A percentile compares a stretch with the other conserved stretches of the same genome.
Evolutionary conservation across 2,113 vertebrate genomes (phyloP).

Genomic region (Larimichthys crocea): DNA sequence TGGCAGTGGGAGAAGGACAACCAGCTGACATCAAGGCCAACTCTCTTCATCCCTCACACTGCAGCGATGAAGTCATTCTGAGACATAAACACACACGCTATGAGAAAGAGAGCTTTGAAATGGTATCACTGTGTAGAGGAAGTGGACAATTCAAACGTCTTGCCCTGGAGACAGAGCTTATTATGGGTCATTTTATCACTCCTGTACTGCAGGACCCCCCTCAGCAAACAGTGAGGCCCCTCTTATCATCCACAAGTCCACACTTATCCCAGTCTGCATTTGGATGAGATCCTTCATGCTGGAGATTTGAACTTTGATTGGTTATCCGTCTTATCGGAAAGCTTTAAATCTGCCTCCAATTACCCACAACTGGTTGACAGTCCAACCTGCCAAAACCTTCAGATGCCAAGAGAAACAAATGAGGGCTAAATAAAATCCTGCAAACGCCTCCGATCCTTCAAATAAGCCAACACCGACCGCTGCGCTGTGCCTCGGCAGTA

Average conservation of each 20-base stretch:
- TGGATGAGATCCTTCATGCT: background rate
- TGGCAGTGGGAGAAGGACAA: constrained; percentile 47
- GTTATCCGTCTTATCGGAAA: background rate
- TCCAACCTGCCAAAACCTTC: background rate
- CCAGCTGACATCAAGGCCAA: constrained; percentile 59
- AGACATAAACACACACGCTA: constrained; percentile 16
- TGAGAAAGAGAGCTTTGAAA: constrained; percentile 7
- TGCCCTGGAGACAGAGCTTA: constrained; percentile 8
- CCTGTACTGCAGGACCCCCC: background rate
- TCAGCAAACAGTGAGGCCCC: background rate
- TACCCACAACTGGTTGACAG: background rate
- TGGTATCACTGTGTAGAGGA: constrained; percentile 11
- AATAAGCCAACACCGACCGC: background rate
- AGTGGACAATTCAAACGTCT: constrained; percentile 20
- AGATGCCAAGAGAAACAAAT: background rate
- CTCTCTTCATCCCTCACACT: constrained; percentile 37
- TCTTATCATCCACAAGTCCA: background rate
- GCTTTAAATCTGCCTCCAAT: constrained; percentile 3
- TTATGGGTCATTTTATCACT: constrained; percentile 31
- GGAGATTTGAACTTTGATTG: background rate
- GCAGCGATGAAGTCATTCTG: constrained; percentile 46
- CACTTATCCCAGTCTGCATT: background rate
- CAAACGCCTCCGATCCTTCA: background rate
- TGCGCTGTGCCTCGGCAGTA: constrained; percentile 6
- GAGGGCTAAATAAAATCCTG: background rate